Evolutionary conservation across 2,888 invertebrate genomes (phyloP).

Genomic region (Fragum fragum): DNA sequence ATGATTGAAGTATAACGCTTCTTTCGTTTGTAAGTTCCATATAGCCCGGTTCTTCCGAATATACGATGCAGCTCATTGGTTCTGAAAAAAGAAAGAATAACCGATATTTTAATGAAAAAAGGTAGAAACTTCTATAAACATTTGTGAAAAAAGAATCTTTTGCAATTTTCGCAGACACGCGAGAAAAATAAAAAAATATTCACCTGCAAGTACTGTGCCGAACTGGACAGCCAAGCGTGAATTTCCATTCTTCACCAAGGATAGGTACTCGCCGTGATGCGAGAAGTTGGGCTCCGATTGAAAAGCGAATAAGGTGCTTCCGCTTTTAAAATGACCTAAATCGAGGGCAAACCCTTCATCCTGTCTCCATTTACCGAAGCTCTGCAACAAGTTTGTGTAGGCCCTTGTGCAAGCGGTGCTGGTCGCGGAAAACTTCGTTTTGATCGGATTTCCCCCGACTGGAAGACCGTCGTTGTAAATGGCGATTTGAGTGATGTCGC

Average conservation of each 20-base stretch:
- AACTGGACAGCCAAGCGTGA: conserved; percentile 30
- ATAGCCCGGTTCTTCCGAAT: conserved; percentile 42
- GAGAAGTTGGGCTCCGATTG: conserved; percentile 39
- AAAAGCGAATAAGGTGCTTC: conserved; percentile 38
- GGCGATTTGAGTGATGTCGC: conserved; percentile 41
- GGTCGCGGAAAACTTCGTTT: conserved; percentile 24
- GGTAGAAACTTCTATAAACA: no score
- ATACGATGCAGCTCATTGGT: conserved; percentile 53
- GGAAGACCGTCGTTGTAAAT: conserved; percentile 55
- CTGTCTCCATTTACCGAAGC: conserved; percentile 43
- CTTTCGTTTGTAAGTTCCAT: conserved; percentile 33
- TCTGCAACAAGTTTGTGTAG: conserved; percentile 40
- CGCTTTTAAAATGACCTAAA: conserved; percentile 20
- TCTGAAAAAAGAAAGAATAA: conserved; percentile 39
- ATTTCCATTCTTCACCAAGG: conserved; percentile 42
- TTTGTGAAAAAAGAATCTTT: no score
- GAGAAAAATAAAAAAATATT: no score
- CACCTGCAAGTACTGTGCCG: background rate
- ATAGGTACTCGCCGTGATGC: conserved; percentile 42
- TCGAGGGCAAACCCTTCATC: conserved; percentile 38
- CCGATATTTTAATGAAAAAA: background rate
- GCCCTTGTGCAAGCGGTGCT: conserved; percentile 34
- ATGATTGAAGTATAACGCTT: conserved; percentile 33
- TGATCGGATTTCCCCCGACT: conserved; percentile 45
- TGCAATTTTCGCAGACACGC: no score